Evolutionary conservation across 2,797 vertebrate genomes (phyloP).

Genomic region (Sitta carolinensis): DNA sequence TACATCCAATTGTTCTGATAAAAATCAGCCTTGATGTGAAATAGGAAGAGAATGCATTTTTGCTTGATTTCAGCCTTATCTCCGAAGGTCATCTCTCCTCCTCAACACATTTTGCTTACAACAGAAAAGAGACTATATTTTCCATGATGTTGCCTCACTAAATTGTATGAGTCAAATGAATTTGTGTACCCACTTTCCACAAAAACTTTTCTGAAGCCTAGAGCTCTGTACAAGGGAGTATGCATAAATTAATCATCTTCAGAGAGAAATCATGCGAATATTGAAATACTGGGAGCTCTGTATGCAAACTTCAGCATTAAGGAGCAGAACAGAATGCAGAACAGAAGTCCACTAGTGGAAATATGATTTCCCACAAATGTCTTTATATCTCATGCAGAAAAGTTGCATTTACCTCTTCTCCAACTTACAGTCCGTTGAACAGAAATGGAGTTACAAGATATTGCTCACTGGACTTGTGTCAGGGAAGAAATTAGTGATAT

Average conservation of each 20-base stretch:
- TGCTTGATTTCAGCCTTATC: slow-evolving; percentile 69
- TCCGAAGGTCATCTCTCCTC: slow-evolving; percentile 69
- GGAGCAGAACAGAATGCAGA: not conserved
- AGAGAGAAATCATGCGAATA: not conserved
- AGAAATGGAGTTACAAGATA: not conserved
- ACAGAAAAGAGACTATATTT: slow-evolving; percentile 34
- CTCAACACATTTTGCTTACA: slow-evolving; percentile 53
- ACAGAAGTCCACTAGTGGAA: not conserved
- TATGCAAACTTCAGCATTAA: not conserved
- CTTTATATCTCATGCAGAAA: not conserved
- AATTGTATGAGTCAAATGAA: slow-evolving; percentile 51
- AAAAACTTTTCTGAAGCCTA: slow-evolving; percentile 3
- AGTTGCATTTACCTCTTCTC: not conserved
- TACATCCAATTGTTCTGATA: slow-evolving; percentile 62
- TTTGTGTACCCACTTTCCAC: not conserved
- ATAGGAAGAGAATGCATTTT: slow-evolving; percentile 62
- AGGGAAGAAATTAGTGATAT: not conserved
- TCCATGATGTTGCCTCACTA: slow-evolving; percentile 44
- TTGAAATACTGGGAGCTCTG: not conserved
- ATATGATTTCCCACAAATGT: not conserved
- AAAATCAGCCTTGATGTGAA: slow-evolving; percentile 68
- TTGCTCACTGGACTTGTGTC: not conserved
- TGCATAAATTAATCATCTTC: not conserved
- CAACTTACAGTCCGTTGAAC: not conserved
- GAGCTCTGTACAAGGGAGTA: not conserved